Conservation (phyloP, 2,888 invertebrate species). For the Cheiracanthium punctorium region DNA sequence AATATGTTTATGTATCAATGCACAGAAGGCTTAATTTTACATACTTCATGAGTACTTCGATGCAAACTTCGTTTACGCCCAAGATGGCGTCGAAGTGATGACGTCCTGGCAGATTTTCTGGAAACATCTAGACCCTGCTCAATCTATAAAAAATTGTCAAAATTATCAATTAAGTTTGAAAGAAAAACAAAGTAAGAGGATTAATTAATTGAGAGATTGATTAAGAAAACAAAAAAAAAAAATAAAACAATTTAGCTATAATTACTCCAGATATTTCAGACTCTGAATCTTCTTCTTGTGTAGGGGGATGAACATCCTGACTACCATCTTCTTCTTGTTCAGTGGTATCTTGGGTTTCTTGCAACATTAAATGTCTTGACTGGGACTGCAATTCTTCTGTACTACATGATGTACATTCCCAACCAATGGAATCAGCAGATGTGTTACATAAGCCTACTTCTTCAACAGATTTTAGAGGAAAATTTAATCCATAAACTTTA, state of each 20-base stretch:
- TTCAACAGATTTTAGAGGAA: slow-evolving; percentile 53
- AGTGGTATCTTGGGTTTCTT: slow-evolving; percentile 50
- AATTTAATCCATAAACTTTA: slow-evolving; percentile 79
- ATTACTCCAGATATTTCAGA: slow-evolving; percentile 61
- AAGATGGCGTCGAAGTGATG: slow-evolving; percentile 65
- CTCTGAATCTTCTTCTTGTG: slow-evolving; percentile 70
- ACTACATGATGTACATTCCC: slow-evolving; percentile 67
- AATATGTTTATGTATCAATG: too few species aligned
- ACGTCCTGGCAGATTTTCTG: slow-evolving; percentile 69
- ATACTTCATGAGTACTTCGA: slow-evolving; percentile 67
- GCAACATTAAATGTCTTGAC: slow-evolving; percentile 50
- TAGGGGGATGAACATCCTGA: slow-evolving; percentile 71
- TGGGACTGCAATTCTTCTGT: slow-evolving; percentile 56
- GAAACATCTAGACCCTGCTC: slow-evolving; percentile 57
- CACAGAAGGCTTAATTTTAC: background rate
- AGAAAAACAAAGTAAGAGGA: background rate
- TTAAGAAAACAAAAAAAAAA: background rate
- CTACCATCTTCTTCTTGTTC: slow-evolving; percentile 71
- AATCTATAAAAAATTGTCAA: slow-evolving; percentile 23
- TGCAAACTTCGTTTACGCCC: slow-evolving; percentile 67
- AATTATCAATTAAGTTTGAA: background rate
- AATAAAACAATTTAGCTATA: background rate
- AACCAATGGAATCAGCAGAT: slow-evolving; percentile 60
- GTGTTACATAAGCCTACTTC: slow-evolving; percentile 49
- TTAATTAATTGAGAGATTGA: background rate